Evolutionary conservation across 1,140 invertebrate species (phyloP), one percentile per base, ranked within the genome.

Genomic region (Meloidogyne chitwoodi): DNA sequence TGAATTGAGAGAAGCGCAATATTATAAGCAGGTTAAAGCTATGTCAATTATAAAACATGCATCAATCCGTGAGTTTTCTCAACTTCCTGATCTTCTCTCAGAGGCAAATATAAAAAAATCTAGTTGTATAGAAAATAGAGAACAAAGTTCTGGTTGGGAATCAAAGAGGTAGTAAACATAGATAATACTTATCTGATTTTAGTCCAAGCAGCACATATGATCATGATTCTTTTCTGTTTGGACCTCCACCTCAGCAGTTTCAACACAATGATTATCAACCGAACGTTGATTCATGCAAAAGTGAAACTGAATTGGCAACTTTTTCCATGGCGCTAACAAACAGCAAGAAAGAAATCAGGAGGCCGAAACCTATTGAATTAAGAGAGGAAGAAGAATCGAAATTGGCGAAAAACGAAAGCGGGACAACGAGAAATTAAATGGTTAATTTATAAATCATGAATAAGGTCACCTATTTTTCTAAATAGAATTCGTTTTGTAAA

Each of bases 301-400:
- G 19, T 56, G 19, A 56, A 56, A 19, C n/a, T n/a, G 48, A 56
- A n/a, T n/a, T 56, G 19, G 34, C 34, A 8, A 6, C 34, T 4
- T 38, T 38, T 38, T 38, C 34, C 4, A 10, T 38, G 34, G 34
- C 34, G 0, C 10, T 38, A 38, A 38, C 34, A 38, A 4, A 38
- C 10, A 38, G 8, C 34, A 38, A 10, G 8, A 38, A 38, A 38
- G 0, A 38, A 38, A 38, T 38, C 0, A 38, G 34, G 34, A 38
- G 34, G 34, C 34, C 34, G 8, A 3, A 38, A 38, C 34, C 34
- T 8, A 38, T 38, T 38, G 2, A 3, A 31, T 3, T 38, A 6
- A 38, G 10, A 38, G 34, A 71, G 68, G n/a, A 2, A 34, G 44
- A 3, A 83, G 24, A n/a, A n/a, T n/a, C n/a, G n/a, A n/a, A n/a